Evolutionary conservation across 2,113 vertebrate species (phyloP), one percentile per base, ranked within the genome.

Genomic region (Odobenus rosmarus): DNA sequence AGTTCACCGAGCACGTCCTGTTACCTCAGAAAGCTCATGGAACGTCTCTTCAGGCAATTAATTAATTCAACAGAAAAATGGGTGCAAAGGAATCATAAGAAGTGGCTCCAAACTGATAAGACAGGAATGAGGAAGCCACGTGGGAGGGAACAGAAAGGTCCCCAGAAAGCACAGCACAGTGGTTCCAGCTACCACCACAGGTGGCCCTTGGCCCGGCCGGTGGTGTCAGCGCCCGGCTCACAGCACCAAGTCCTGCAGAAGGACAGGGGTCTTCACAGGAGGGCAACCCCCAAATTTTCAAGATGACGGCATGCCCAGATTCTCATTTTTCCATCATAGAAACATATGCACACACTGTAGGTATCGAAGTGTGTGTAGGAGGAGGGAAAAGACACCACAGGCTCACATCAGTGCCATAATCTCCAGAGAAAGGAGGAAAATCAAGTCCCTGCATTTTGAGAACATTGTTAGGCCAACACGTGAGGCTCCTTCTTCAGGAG

Each of bases 341-440:
- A 85, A 36, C 33, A 55, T 24, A 64, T 36, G 36, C 11, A 42
- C 9, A 39, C 26, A 15, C n/a, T 62, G 4, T 33, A 77, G 31
- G 19, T 28, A 15, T 5, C 53, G 12, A 46, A 51, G 24, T 16
- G 57, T 77, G 53, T 79, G 59, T 16, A 46, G 24, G 76, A 85
- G 51, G 36, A 74, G 24, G 5, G 8, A 74, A 89, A 64, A 49
- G 55, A 81, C 26, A 49, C 15, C 9, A 0, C 7, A 42, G 42
- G 82, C 85, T 69, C 59, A 42, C 67, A 33, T 55, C 24, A 12
- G 21, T 64, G 4, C 81, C 53, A 23, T 31, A 12, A 42, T 71
- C 83, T 93, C 49, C 26, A 91, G 77, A 79, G 49, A 59, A 24
- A 83, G 74, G 26, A 91, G 80, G 26, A 91, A 88, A 88, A 83